Evolutionary conservation across 2,888 invertebrate genomes (phyloP).

Genomic region (Euspilapteryx auroguttella): DNA sequence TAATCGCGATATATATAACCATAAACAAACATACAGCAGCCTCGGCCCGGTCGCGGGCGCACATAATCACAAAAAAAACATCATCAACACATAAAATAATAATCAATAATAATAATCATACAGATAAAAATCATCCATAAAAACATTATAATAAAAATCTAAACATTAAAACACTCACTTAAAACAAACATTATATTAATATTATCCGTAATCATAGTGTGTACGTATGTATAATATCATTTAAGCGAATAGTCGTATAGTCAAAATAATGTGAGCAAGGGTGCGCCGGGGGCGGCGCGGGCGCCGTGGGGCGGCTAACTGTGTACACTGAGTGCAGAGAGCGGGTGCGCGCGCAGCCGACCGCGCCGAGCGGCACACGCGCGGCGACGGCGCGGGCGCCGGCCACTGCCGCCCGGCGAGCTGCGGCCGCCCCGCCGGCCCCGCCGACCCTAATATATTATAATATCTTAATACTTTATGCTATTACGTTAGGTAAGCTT

Average conservation of each 20-base stretch:
- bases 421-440: slow-evolving; percentile 14
- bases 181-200: slow-evolving; percentile 63
- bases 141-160: slow-evolving; percentile 63
- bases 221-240: slow-evolving; percentile 59
- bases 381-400: slow-evolving; percentile 8
- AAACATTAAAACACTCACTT: slow-evolving; percentile 60
- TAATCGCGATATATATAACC: slow-evolving; percentile 38
- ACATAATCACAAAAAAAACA: slow-evolving; percentile 58
- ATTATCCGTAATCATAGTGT: slow-evolving; percentile 58
- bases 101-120: slow-evolving; percentile 61
- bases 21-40: slow-evolving; percentile 52
- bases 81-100: slow-evolving; percentile 61
- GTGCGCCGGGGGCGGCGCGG: slow-evolving; percentile 6
- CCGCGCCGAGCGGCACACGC: slow-evolving; percentile 6
- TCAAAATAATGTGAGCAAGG: slow-evolving; percentile 53
- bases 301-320: slow-evolving; percentile 7
- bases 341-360: too few relatives aligned
- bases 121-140: slow-evolving; percentile 62
- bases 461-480: slow-evolving; percentile 59
- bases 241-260: slow-evolving; percentile 60
- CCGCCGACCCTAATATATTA: slow-evolving; percentile 36
- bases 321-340: too few relatives aligned
- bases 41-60: slow-evolving; percentile 40
- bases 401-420: slow-evolving; percentile 2
- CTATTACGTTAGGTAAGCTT: slow-evolving; percentile 61